A percentile compares a stretch with the other conserved stretches of the same genome.
These are phyloP conservation scores for Pelobates fuscus DNA, from an alignment of 2,113 vertebrate species.

Conservation along the genomic window DNA sequence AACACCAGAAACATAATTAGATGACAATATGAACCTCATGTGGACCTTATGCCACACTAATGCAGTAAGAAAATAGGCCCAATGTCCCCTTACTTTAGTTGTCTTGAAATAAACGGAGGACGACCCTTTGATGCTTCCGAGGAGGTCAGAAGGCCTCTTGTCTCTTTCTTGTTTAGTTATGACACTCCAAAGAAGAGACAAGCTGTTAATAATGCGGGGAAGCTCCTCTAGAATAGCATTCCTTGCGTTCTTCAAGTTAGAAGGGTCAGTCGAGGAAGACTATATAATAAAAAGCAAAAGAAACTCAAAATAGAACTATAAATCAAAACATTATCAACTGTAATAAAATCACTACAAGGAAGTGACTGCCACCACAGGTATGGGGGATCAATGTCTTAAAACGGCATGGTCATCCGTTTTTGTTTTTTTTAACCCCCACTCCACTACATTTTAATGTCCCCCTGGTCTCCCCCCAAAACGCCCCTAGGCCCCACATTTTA, in stretches of 20 bases:
- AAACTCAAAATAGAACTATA: too few species aligned
- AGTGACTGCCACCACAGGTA: too few species aligned
- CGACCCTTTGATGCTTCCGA: conserved; percentile 72
- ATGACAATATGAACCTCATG: not conserved
- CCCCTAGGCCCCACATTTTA: too few species aligned
- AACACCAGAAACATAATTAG: not conserved
- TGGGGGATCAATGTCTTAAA: too few species aligned
- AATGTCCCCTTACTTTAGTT: conserved; percentile 82
- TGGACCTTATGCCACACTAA: too few species aligned
- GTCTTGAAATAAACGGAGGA: conserved; percentile 91
- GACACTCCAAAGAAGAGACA: conserved; percentile 86
- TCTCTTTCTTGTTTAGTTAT: conserved; percentile 80
- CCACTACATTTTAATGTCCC: too few species aligned
- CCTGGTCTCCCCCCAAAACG: too few species aligned
- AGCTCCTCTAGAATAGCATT: conserved; percentile 88
- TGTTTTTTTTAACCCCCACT: too few species aligned
- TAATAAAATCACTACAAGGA: too few species aligned
- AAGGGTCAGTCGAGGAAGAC: conserved; percentile 72
- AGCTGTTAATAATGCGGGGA: conserved; percentile 82
- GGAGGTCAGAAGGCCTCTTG: conserved; percentile 73
- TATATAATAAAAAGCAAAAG: conserved; percentile 55
- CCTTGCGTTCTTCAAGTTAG: conserved; percentile 84
- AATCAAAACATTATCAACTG: too few species aligned
- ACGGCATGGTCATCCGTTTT: too few species aligned
- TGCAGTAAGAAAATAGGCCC: too few species aligned